Evolutionary conservation across 23 tunicate species (phyloP).

Genomic region (Ciona savignyi): DNA sequence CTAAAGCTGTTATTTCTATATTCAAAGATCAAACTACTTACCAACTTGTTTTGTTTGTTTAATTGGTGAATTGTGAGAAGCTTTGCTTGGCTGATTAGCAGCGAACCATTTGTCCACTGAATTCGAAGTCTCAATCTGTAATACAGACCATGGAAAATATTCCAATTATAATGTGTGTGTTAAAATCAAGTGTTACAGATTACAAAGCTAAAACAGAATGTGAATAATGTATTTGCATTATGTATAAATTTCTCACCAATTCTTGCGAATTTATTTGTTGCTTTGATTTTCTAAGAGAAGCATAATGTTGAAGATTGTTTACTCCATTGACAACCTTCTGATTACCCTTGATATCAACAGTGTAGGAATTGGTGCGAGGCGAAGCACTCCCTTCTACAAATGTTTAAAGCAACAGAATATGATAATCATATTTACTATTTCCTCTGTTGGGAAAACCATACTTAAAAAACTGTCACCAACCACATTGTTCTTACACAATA

Average conservation of each 20-base stretch:
- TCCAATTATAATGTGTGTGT: neutral
- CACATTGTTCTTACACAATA: too few species aligned
- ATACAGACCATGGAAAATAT: neutral
- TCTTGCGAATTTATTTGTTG: neutral
- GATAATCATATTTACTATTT: too few species aligned
- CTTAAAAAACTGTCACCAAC: too few species aligned
- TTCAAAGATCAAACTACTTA: too few species aligned
- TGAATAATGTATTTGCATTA: too few species aligned
- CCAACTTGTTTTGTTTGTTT: neutral
- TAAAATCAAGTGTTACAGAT: neutral
- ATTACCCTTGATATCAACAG: constrained; percentile 27
- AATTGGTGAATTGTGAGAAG: neutral
- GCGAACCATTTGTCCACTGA: constrained; percentile 90
- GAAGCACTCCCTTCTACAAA: too few species aligned
- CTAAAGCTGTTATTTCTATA: too few species aligned
- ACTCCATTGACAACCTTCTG: constrained; percentile 10
- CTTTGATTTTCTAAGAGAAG: constrained; percentile 28
- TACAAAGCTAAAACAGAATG: neutral
- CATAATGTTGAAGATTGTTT: constrained; percentile 51
- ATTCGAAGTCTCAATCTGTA: constrained; percentile 12
- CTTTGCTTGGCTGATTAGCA: constrained; percentile 42
- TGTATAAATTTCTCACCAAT: neutral
- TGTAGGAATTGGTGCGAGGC: too few species aligned
- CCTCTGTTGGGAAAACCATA: too few species aligned
- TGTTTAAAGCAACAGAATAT: too few species aligned